A percentile compares a stretch with the other conserved stretches of the same genome.
Evolutionary conservation across 2,797 vertebrate genomes (phyloP).

Genomic region (Gymnocypris eckloni): DNA sequence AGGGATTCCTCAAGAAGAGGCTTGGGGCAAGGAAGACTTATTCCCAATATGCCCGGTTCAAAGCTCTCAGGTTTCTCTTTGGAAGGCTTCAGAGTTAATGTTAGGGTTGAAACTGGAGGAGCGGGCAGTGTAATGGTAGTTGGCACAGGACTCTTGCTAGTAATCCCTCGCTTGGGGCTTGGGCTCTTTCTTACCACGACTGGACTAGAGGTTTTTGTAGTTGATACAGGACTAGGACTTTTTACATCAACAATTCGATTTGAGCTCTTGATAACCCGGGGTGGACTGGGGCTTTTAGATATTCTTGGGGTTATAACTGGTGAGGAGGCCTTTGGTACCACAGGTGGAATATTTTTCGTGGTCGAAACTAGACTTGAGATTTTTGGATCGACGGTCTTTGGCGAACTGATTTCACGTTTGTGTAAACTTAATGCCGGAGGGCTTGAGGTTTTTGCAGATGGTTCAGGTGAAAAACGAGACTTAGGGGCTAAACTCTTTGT

Average conservation of each 20-base stretch:
- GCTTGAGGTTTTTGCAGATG: conserved; percentile 64
- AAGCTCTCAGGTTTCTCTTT: conserved; percentile 53
- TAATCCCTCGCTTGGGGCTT: not conserved
- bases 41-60: conserved; percentile 38
- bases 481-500: not conserved
- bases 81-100: conserved; percentile 33
- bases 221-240: conserved; percentile 4
- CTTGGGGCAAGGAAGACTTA: conserved; percentile 51
- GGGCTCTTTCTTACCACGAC: conserved; percentile 15
- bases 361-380: not conserved
- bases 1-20: conserved; percentile 74
- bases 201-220: not conserved
- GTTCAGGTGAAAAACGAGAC: conserved; percentile 52
- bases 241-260: not conserved
- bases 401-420: conserved; percentile 62
- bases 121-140: conserved; percentile 57
- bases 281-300: conserved; percentile 55
- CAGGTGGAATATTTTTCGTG: conserved; percentile 25
- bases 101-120: conserved; percentile 59
- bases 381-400: conserved; percentile 64
- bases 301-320: conserved; percentile 54
- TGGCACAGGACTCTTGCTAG: conserved; percentile 58
- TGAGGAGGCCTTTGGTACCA: conserved; percentile 58
- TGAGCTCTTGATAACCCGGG: conserved; percentile 29
- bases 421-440: conserved; percentile 47